A percentile compares a stretch with the other conserved stretches of the same genome.
Conservation (phyloP, 2,888 invertebrate genomes). For the Trisateles emortualis region DNA sequence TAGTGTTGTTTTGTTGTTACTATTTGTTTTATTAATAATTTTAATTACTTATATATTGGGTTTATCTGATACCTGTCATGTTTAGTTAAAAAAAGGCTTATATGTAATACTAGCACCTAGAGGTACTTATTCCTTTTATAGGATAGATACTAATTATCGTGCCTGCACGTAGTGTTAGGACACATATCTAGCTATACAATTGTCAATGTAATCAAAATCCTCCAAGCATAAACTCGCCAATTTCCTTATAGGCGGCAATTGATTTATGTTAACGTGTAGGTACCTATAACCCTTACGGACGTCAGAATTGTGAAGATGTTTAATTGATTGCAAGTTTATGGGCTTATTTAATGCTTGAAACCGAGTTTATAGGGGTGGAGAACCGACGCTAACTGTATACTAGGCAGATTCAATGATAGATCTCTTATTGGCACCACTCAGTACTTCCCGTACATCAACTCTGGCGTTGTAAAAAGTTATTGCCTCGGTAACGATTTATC, state of each 20-base stretch:
- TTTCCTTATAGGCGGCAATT: conserved; percentile 59
- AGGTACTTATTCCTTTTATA: neutral
- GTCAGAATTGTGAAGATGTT: conserved; percentile 52
- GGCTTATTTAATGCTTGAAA: conserved; percentile 52
- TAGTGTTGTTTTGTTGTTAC: no score
- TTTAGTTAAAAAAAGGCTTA: no score
- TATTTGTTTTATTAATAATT: no score
- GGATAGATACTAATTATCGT: neutral
- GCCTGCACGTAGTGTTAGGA: neutral
- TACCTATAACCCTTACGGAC: conserved; percentile 38
- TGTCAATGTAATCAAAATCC: conserved; percentile 13
- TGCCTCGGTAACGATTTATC: conserved; percentile 55
- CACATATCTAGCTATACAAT: conserved; percentile 1
- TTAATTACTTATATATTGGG: no score
- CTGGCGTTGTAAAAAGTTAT: conserved; percentile 52
- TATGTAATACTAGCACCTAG: neutral
- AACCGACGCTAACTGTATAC: conserved; percentile 42
- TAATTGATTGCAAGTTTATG: conserved; percentile 60
- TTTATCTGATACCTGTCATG: no score
- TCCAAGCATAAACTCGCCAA: conserved; percentile 50
- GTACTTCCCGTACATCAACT: conserved; percentile 54
- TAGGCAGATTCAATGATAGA: conserved; percentile 46
- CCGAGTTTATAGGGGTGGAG: conserved; percentile 47
- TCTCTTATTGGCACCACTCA: conserved; percentile 49
- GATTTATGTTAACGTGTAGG: conserved; percentile 50